Evolutionary conservation across 92 coral and sea anemone species (phyloP), one percentile per base, ranked within the genome.

Genomic region (Palythoa grandiflora): DNA sequence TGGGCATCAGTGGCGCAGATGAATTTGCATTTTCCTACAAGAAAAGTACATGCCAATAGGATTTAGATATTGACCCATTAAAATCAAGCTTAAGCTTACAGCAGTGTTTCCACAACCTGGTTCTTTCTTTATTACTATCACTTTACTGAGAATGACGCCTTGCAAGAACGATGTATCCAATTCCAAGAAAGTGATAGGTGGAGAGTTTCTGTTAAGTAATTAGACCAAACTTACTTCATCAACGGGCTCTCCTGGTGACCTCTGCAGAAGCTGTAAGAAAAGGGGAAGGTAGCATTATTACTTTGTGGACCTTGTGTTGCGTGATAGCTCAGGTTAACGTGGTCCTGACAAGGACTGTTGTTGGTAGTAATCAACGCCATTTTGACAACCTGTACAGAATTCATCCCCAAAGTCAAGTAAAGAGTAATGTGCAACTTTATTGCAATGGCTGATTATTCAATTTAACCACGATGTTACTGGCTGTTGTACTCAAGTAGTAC

Each of bases 231-330:
- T 57, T 51, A 77, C 83, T 20, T 47, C 66, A 9, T 77, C 83
- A 77, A 77, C 66, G 8, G 83, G 83, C 40, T 77, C n/a, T 51
- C 68, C 83, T 38, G 83, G 83, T 53, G 83, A 77, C 20, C 60
- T 77, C 65, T 77, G 83, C 60, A 77, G 20, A 37, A 77, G 13
- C 83, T 77, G 60, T 50, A 51, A 77, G 9, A 53, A 52, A 11
- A 15, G 51, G 38, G 3, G 36, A 70, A 2, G 28, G 11, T 65
- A 55, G 3, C 61, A 55, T 55, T 55, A 55, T 55, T 55, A 55
- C 17, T 11, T 17, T 1, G 20, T 16, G 20, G 21, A 0, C 3
- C 70, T 63, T 17, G 9, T 17, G 20, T 19, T 60, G 17, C 2
- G 20, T 19, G 7, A 14, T 60, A 13, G 2, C 10, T 9, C 20